These are phyloP conservation scores for Ranitomeya variabilis DNA, from an alignment of 2,113 vertebrate genomes.

Conservation along the genomic window DNA sequence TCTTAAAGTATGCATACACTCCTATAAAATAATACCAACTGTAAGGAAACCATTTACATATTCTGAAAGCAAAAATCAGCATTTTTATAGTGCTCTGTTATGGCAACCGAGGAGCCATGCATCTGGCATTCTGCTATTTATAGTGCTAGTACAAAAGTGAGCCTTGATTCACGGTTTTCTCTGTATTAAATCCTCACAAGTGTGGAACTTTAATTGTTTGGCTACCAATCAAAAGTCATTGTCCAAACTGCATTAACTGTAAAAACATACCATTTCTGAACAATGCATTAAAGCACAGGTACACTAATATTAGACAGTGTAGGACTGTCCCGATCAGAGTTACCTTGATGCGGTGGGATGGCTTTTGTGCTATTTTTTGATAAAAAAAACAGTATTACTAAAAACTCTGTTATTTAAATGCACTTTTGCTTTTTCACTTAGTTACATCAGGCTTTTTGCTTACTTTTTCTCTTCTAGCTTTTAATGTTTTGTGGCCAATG, in stretches of 20 bases:
- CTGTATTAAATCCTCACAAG: neutral
- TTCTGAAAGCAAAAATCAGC: constrained; percentile 16
- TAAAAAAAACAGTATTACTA: too few relatives aligned
- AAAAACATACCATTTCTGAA: neutral
- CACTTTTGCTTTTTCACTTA: too few relatives aligned
- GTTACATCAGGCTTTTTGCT: too few relatives aligned
- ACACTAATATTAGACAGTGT: neutral
- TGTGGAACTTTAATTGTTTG: neutral
- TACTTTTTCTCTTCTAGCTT: too few relatives aligned
- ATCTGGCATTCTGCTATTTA: constrained; percentile 6
- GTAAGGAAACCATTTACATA: neutral
- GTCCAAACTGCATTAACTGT: neutral
- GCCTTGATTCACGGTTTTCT: neutral
- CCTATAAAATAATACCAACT: neutral
- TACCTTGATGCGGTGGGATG: too few relatives aligned
- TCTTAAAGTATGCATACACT: neutral
- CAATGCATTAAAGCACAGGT: neutral
- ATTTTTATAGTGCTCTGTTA: constrained; percentile 23
- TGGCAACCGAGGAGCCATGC: constrained; percentile 1
- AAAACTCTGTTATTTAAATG: too few relatives aligned
- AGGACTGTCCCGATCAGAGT: too few relatives aligned
- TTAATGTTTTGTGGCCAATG: too few relatives aligned
- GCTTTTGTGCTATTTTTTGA: too few relatives aligned
- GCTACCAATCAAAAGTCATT: neutral
- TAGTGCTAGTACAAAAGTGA: neutral